Conservation (phyloP, 2,797 vertebrate genomes). For the Loris lydekkerianus region DNA sequence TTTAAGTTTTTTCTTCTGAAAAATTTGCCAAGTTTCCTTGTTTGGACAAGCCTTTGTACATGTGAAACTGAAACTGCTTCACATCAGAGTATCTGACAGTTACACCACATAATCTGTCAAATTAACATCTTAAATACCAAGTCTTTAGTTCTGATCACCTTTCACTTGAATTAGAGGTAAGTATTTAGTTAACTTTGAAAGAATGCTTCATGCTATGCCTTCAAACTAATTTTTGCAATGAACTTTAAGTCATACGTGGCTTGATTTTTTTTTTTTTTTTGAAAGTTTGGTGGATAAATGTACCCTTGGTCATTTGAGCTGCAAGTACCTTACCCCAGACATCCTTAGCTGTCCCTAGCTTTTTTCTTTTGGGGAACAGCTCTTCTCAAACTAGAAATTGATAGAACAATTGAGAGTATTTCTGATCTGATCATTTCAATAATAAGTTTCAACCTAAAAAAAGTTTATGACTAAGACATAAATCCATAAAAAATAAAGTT, state of each 20-base stretch:
- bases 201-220: slow-evolving; percentile 75
- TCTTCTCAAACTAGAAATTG: slow-evolving; percentile 71
- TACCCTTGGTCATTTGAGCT: slow-evolving; percentile 59
- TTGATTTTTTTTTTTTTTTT: not conserved
- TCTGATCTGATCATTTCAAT: slow-evolving; percentile 76
- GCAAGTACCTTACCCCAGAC: slow-evolving; percentile 47
- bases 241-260: slow-evolving; percentile 70
- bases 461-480: slow-evolving; percentile 89
- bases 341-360: not conserved
- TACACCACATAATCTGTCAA: slow-evolving; percentile 66
- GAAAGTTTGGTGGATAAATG: slow-evolving; percentile 65
- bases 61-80: slow-evolving; percentile 77
- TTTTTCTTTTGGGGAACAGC: slow-evolving; percentile 48
- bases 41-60: slow-evolving; percentile 78
- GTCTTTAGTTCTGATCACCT: slow-evolving; percentile 73
- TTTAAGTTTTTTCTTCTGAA: slow-evolving; percentile 83
- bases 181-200: slow-evolving; percentile 77
- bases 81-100: slow-evolving; percentile 75
- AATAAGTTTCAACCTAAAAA: slow-evolving; percentile 88
- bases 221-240: slow-evolving; percentile 72
- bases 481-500: slow-evolving; percentile 88
- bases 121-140: slow-evolving; percentile 73
- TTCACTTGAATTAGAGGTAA: slow-evolving; percentile 84
- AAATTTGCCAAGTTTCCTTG: slow-evolving; percentile 81
- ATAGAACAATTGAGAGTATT: slow-evolving; percentile 55